A percentile compares a stretch with the other conserved stretches of the same genome.
Evolutionary conservation across 2,888 invertebrate species (phyloP).

Genomic region (Yponomeuta plumbellus): DNA sequence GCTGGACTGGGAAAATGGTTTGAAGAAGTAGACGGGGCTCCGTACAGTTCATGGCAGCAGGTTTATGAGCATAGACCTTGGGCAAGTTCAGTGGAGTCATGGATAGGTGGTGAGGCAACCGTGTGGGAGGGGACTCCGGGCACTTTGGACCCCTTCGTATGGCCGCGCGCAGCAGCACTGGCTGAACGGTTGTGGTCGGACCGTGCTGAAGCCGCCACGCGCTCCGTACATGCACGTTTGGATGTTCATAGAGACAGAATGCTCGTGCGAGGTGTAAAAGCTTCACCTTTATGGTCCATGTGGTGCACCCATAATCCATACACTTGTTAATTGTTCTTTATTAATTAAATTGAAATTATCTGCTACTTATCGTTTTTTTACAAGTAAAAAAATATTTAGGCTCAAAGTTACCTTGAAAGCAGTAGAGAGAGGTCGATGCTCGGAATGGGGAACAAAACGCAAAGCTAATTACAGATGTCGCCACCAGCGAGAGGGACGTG

Average conservation of each 20-base stretch:
- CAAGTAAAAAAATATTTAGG: too few relatives aligned
- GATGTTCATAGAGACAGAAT: conserved; percentile 81
- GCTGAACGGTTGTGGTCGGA: conserved; percentile 88
- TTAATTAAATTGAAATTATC: too few relatives aligned
- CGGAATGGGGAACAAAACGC: too few relatives aligned
- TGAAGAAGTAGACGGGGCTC: conserved; percentile 90
- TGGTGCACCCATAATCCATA: conserved; percentile 87
- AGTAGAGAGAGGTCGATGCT: too few relatives aligned
- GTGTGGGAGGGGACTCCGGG: conserved; percentile 76
- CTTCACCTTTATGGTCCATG: conserved; percentile 85
- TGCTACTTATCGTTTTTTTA: too few relatives aligned
- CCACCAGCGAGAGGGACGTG: too few relatives aligned
- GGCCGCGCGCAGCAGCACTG: conserved; percentile 89
- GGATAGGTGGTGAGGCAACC: conserved; percentile 46
- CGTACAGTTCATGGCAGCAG: conserved; percentile 91
- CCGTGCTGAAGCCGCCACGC: conserved; percentile 50
- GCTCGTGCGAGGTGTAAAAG: conserved; percentile 77
- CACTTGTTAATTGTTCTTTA: conserved; percentile 68
- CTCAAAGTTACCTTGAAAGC: too few relatives aligned
- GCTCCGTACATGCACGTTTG: conserved; percentile 81
- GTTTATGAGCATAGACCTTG: conserved; percentile 90
- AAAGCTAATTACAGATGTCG: too few relatives aligned
- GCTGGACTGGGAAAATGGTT: conserved; percentile 93
- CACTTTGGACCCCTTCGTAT: conserved; percentile 85
- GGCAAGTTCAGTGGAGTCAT: conserved; percentile 71